phyloP scores from a whole-genome alignment of 1,140 invertebrate species.

The Brachionus asplanchnoidis region DNA sequence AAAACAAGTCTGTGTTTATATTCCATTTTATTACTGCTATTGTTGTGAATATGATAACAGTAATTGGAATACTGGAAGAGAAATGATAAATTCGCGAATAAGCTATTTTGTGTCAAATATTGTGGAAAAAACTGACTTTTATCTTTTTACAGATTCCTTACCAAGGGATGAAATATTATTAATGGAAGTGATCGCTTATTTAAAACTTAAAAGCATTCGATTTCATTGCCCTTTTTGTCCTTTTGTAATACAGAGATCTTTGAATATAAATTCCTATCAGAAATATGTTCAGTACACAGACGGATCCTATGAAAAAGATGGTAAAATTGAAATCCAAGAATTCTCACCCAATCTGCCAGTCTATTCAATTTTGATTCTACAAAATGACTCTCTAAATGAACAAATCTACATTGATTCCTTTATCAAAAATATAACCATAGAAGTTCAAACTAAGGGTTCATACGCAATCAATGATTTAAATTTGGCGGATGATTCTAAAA shows the following conservation, averaged over 20 bases:
- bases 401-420: background rate
- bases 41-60: background rate
- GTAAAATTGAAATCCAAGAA: background rate
- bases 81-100: background rate
- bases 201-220: background rate
- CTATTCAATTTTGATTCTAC: background rate
- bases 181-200: background rate
- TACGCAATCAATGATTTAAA: background rate
- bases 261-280: background rate
- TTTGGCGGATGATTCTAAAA: background rate
- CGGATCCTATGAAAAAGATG: background rate
- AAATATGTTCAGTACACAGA: background rate
- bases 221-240: background rate
- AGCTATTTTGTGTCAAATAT: background rate
- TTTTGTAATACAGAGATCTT: background rate
- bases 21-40: conserved; percentile 1
- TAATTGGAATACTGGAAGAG: background rate
- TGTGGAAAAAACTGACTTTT: background rate
- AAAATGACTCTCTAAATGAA: background rate
- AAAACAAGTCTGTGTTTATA: background rate
- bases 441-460: background rate
- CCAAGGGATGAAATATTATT: background rate
- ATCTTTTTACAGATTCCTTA: background rate
- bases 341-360: background rate
- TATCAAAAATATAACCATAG: background rate